Percentiles rank a stretch among this genome's conserved stretches.
Evolutionary conservation across 92 coral and sea anemone genomes (phyloP).

Genomic region (Metridium senile): DNA sequence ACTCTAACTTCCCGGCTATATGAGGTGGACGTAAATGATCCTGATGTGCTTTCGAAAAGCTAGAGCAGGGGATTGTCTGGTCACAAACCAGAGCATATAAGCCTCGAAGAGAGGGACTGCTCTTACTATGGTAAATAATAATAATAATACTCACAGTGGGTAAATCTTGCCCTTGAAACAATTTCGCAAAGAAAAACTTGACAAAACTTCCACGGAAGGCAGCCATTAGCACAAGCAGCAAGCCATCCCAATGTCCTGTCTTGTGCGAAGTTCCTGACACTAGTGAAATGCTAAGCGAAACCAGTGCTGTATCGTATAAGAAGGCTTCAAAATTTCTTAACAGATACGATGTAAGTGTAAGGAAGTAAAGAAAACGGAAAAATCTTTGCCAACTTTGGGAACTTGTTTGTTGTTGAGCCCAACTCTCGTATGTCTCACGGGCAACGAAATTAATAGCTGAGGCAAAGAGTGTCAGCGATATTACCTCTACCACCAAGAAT

Average conservation of each 20-base stretch:
- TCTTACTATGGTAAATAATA: too few relatives aligned
- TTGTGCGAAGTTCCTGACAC: conserved; percentile 27
- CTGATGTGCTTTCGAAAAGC: too few relatives aligned
- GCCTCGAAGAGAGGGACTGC: too few relatives aligned
- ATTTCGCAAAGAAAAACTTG: conserved; percentile 72
- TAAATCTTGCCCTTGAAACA: conserved; percentile 67
- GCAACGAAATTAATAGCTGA: conserved; percentile 58
- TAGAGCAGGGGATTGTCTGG: too few relatives aligned
- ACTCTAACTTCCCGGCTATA: too few relatives aligned
- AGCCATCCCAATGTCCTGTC: conserved; percentile 57
- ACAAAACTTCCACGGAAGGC: conserved; percentile 83
- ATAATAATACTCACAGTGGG: conserved; percentile 44
- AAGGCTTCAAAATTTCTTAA: conserved; percentile 67
- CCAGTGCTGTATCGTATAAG: conserved; percentile 78
- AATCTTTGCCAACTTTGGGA: conserved; percentile 19
- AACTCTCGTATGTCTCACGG: conserved; percentile 47
- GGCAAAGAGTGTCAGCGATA: conserved; percentile 43
- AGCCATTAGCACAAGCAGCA: conserved; percentile 54
- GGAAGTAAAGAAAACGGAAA: conserved; percentile 22
- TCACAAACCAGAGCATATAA: too few relatives aligned
- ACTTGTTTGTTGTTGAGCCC: conserved; percentile 25
- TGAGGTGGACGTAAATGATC: too few relatives aligned
- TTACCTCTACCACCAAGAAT: conserved; percentile 29
- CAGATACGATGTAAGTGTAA: conserved; percentile 54
- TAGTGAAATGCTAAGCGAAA: conserved; percentile 72